phyloP scores from a whole-genome alignment of 2,888 invertebrate species.

The Ornithoptera priamus region DNA sequence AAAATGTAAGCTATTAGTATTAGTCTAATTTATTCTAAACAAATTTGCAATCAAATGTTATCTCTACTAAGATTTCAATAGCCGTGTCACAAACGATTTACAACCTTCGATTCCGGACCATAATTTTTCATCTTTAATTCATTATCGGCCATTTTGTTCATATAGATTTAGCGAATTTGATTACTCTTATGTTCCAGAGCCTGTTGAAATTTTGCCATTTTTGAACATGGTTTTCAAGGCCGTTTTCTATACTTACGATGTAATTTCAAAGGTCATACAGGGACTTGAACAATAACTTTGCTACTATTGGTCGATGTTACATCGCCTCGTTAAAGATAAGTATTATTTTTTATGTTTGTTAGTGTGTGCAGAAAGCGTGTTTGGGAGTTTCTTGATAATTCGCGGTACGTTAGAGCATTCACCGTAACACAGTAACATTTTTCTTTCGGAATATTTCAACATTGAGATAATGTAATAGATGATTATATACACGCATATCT shows the following conservation, averaged over 20 bases:
- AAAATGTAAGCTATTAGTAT: conserved; percentile 7
- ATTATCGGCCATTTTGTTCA: conserved; percentile 21
- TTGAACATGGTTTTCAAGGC: conserved; percentile 20
- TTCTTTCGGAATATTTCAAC: conserved; percentile 39
- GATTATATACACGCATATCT: not conserved
- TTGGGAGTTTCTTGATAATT: conserved; percentile 68
- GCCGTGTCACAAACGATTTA: conserved; percentile 1
- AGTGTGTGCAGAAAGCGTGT: conserved; percentile 77
- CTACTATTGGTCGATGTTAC: conserved; percentile 36
- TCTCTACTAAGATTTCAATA: conserved; percentile 4
- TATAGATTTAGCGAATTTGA: conserved; percentile 25
- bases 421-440: conserved; percentile 47
- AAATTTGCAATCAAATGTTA: conserved; percentile 15
- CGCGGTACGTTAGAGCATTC: conserved; percentile 54
- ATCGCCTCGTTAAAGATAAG: conserved; percentile 53
- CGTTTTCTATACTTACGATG: conserved; percentile 30
- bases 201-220: conserved; percentile 13
- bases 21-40: conserved; percentile 10
- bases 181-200: conserved; percentile 5
- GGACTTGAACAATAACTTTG: conserved; percentile 28
- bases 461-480: conserved; percentile 3
- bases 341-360: conserved; percentile 64
- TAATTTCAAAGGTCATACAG: conserved; percentile 22
- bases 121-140: conserved; percentile 18
- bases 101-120: conserved; percentile 7